Conservation (phyloP, 2,113 vertebrate genomes). For the Echinops telfairi region DNA sequence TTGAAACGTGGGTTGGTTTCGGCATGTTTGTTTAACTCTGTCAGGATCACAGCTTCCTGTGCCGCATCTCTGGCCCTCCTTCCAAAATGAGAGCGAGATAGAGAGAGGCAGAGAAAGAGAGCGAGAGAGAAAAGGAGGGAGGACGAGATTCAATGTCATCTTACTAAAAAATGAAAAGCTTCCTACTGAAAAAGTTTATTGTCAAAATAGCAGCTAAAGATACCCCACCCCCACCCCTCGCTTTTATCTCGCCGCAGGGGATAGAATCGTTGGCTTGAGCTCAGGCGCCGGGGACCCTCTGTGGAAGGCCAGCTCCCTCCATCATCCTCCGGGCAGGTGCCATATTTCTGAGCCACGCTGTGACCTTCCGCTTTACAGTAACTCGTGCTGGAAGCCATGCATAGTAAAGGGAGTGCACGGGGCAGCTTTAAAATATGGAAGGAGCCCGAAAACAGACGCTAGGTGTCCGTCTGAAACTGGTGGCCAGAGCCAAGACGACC, state of each 20-base stretch:
- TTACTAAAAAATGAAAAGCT: not conserved
- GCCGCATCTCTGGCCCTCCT: not conserved
- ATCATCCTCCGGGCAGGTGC: conserved; percentile 61
- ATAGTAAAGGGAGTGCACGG: not conserved
- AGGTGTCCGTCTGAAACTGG: conserved; percentile 41
- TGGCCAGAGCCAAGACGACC: not conserved
- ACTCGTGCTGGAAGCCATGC: not conserved
- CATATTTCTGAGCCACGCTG: conserved; percentile 74
- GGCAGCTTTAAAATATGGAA: conserved; percentile 57
- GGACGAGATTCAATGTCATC: not conserved
- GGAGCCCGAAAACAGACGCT: not conserved
- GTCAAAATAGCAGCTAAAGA: not conserved
- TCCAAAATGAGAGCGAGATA: not conserved
- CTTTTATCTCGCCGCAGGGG: conserved; percentile 31
- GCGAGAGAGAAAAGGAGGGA: not conserved
- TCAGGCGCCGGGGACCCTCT: not conserved
- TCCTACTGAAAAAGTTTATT: not conserved
- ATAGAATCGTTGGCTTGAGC: conserved; percentile 54
- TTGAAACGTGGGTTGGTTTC: accelerated
- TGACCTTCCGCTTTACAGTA: conserved; percentile 78
- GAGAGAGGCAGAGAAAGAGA: too few relatives aligned
- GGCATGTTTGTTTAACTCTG: not conserved
- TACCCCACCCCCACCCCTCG: conserved; percentile 25
- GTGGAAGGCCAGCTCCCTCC: conserved; percentile 75
- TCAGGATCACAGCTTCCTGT: not conserved